phyloP scores from a whole-genome alignment of 2,797 vertebrate species.

The Coreius guichenoti region DNA sequence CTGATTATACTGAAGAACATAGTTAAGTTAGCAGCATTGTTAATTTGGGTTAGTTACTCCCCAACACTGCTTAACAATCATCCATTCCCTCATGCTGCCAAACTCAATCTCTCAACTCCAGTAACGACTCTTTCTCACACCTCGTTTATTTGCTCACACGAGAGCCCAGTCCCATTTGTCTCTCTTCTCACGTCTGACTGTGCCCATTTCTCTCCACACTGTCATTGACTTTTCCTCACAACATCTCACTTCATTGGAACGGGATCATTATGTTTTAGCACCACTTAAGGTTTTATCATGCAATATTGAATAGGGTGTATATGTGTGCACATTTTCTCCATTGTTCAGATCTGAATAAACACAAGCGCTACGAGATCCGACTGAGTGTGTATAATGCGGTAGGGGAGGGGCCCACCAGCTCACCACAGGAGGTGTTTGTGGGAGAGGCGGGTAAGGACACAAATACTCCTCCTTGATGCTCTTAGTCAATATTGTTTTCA shows the following conservation, averaged over 20 bases:
- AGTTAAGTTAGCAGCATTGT: background rate
- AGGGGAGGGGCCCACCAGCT: conserved; percentile 89
- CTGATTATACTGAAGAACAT: background rate
- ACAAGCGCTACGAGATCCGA: conserved; percentile 92
- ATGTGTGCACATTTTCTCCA: conserved; percentile 49
- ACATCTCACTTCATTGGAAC: conserved; percentile 44
- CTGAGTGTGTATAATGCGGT: conserved; percentile 95
- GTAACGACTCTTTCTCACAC: conserved; percentile 28
- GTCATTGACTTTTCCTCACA: conserved; percentile 54
- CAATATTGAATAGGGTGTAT: conserved; percentile 49
- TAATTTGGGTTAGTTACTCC: background rate
- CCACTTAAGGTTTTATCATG: conserved; percentile 31
- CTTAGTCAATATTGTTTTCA: conserved; percentile 31
- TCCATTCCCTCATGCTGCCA: conserved; percentile 20
- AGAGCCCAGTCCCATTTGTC: conserved; percentile 29
- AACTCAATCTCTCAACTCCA: conserved; percentile 13
- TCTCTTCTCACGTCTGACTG: conserved; percentile 29
- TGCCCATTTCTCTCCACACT: conserved; percentile 52
- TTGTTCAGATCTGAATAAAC: conserved; percentile 86
- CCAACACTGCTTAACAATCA: conserved; percentile 12
- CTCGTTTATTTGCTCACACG: conserved; percentile 51
- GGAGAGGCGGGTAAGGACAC: conserved; percentile 89
- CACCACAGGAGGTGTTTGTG: conserved; percentile 95
- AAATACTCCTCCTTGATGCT: background rate
- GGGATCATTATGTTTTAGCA: conserved; percentile 44